Conservation (phyloP, 2,888 invertebrate genomes). For the Ypsolopha sequella region DNA sequence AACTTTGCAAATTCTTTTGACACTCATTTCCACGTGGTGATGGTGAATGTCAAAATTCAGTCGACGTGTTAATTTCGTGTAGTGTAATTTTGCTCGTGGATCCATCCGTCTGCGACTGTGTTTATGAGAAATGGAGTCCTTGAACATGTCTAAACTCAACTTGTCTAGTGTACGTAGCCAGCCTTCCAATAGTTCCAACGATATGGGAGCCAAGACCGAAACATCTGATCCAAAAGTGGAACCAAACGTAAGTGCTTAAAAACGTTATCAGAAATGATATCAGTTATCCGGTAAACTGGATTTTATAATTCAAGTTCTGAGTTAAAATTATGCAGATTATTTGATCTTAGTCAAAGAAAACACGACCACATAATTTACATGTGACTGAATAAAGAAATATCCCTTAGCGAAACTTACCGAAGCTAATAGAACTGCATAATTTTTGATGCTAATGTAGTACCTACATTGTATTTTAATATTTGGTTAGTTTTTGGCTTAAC, state of each 20-base stretch:
- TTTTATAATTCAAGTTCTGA: too few species aligned
- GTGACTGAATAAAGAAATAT: too few species aligned
- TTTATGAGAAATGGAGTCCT: conserved; percentile 46
- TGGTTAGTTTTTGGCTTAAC: too few species aligned
- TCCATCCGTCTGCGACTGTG: conserved; percentile 14
- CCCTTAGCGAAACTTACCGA: too few species aligned
- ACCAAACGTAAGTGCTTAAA: conserved; percentile 35
- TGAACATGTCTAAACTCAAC: conserved; percentile 57
- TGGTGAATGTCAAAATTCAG: conserved; percentile 33
- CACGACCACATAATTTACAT: too few species aligned
- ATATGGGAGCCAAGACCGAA: conserved; percentile 32
- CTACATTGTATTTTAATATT: too few species aligned
- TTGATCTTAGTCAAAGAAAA: too few species aligned
- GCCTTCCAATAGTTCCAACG: conserved; percentile 30
- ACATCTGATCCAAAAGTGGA: conserved; percentile 35
- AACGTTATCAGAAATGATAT: neutral
- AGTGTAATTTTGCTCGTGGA: neutral
- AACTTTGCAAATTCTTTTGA: conserved; percentile 35
- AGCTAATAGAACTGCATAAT: too few species aligned
- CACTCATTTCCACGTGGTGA: conserved; percentile 65
- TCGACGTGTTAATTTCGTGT: conserved; percentile 54
- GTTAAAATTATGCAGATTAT: too few species aligned
- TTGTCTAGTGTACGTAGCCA: conserved; percentile 47
- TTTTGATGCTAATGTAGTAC: too few species aligned
- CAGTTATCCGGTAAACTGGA: too few species aligned